Evolutionary conservation across 2,797 vertebrate genomes (phyloP), one percentile per base, ranked within the genome.

Genomic region (Falco peregrinus): DNA sequence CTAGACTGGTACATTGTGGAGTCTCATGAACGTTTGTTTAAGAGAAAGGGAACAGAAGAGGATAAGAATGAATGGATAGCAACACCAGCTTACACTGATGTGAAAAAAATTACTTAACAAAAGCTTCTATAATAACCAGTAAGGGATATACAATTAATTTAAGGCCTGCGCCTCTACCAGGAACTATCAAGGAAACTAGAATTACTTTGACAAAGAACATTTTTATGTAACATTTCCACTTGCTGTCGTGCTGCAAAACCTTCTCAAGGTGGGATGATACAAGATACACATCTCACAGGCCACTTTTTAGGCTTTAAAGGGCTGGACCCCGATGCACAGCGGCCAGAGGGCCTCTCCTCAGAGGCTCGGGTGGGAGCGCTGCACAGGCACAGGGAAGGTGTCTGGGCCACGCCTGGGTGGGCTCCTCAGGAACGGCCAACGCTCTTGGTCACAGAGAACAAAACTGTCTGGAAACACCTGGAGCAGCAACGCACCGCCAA

Each of bases 81-180:
- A 45, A 33, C 10, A 87, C 3, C 21, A 50, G 22, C 31, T 69
- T 25, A 65, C 31, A 31, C 15, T 2, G 7, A 79, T 21, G 21
- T 35, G 60, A 54, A 82, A 82, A 57, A 8, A 11, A 5, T 37
- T 67, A 70, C 10, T 2, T 6, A 68, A 63, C 29, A 56, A 67
- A 63, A 19, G 7, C 26, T 51, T 82, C 41, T 18, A 5, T 8
- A 75, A 41, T 17, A 60, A 51, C 31, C 45, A 39, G 8, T 15
- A 56, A 0, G 1, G 76, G 26, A 28, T 2, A 61, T 0, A 5
- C 3, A 37, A 31, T 13, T 37, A 75, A 75, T 31, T 68, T 39
- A 56, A 35, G 22, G 41, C n/a, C 48, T 31, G 6, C 5, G 5
- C 9, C n/a, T 69, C 25, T 43, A 19, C 7, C 24, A 21, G 35